These are phyloP conservation scores for Morphnarchus princeps DNA, from an alignment of 2,113 vertebrate species.

Conservation along the genomic window DNA sequence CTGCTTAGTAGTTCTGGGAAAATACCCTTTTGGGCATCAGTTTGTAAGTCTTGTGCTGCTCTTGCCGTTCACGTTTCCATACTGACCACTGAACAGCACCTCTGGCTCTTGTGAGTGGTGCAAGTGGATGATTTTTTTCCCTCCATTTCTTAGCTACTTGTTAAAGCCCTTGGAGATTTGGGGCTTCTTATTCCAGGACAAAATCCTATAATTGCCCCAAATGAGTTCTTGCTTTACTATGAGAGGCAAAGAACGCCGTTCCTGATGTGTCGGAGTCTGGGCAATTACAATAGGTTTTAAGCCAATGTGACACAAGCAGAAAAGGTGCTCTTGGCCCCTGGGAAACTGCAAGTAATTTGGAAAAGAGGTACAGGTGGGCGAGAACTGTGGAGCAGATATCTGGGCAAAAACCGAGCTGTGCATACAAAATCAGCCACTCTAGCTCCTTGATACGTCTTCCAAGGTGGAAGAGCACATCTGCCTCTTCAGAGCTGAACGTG, in stretches of 20 bases:
- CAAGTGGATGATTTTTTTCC: not conserved
- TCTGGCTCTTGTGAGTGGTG: not conserved
- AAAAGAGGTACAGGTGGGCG: not conserved
- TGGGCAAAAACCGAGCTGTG: not conserved
- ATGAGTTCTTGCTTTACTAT: not conserved
- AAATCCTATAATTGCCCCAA: not conserved
- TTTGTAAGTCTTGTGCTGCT: not conserved
- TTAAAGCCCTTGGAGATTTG: not conserved
- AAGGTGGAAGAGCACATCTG: not conserved
- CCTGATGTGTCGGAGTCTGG: not conserved
- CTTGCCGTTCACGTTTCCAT: not conserved
- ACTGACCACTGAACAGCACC: not conserved
- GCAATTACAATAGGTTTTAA: not conserved
- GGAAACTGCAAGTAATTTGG: not conserved
- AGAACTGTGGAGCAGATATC: not conserved
- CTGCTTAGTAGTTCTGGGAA: not conserved
- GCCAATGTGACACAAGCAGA: not conserved
- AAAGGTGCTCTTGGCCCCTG: not conserved
- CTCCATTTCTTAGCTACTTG: not conserved
- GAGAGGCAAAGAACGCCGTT: not conserved
- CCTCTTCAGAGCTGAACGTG: not conserved
- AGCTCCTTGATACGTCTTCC: not conserved
- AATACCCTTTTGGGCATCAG: not conserved
- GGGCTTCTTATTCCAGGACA: not conserved
- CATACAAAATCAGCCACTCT: not conserved